phyloP scores from a whole-genome alignment of 1,140 invertebrate genomes.

The Hylaeus anthracinus region DNA sequence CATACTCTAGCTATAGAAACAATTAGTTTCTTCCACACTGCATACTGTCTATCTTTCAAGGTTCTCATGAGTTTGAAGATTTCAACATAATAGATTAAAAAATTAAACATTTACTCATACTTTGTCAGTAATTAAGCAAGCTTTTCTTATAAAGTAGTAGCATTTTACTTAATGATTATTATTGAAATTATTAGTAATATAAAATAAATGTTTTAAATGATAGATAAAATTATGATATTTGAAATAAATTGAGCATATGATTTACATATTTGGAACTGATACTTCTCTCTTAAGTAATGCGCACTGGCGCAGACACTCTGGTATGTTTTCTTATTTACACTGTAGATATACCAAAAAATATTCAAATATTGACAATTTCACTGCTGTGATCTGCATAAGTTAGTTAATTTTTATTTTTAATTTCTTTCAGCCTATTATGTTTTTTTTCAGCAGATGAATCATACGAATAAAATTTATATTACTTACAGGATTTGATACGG shows the following conservation, averaged over 20 bases:
- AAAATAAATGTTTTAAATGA: no score
- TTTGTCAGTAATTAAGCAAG: no score
- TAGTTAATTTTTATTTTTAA: not conserved
- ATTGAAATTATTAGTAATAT: no score
- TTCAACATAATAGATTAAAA: no score
- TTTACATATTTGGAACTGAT: not conserved
- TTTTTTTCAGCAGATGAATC: not conserved
- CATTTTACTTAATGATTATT: no score
- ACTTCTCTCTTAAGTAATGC: not conserved
- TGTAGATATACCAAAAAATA: not conserved
- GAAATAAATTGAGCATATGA: no score
- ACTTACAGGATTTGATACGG: constrained; percentile 81
- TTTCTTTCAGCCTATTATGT: not conserved
- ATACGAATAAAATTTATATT: constrained; percentile 3
- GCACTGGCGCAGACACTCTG: not conserved
- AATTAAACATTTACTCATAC: no score
- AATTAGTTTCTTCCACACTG: not conserved
- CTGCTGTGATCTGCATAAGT: not conserved
- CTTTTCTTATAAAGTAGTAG: no score
- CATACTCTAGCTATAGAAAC: not conserved
- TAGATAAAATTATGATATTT: no score
- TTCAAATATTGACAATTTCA: not conserved
- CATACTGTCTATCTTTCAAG: no score
- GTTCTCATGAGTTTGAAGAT: no score
- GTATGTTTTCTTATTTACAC: not conserved